Base-by-base conservation (phyloP, 2,888 invertebrate genomes). In the Noctua fimbriata region DNA sequence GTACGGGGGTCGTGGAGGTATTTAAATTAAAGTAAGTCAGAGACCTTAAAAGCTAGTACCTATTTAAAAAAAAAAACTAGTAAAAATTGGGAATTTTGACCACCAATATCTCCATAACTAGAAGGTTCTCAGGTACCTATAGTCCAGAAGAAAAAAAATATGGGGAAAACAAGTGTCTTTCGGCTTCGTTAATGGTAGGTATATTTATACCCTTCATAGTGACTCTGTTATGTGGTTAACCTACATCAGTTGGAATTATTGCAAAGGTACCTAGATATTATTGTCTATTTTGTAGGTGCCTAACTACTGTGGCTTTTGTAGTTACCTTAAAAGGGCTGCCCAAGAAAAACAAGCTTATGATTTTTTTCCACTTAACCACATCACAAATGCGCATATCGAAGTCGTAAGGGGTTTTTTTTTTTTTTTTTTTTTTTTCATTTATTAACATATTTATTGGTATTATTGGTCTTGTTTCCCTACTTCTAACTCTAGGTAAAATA, bases 291-390 rank as follows among this genome's bases (percentile, higher is more conserved):
- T 49, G 14, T 32, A 32, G 32, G 32, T 32, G 49, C 49, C 24
- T 49, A 69, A 24, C 24, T 18, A 67, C 24, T 28, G 21, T 32
- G 44, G 10, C n/a, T 16, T n/a, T 7, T 47, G 16, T 24, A 52
- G 12, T 21, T 24, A 32, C 7, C 18, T 47, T 63, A 63, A 18
- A 79, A 18, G 7, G 36, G 9, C 21, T 16, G 21, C 18, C 41
- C 1, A 47, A 49, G 41, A 60, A 60, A 32, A 78, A 71, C 58
- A 28, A 60, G 36, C 49, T n/a, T 28, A 49, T n/a, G 18, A 21
- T 78, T 63, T 44, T n/a, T 72, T 2, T 36, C 0, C 16, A 18
- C 14, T 41, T 41, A 55, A 79, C 82, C 73, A 81, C 78, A 71
- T n/a, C 16, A 41, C 24, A 44, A 60, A 52, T 32, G 41, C 41